These are phyloP conservation scores for Trichonephila inaurata DNA, from an alignment of 1,140 invertebrate genomes.

Conservation along the genomic window DNA sequence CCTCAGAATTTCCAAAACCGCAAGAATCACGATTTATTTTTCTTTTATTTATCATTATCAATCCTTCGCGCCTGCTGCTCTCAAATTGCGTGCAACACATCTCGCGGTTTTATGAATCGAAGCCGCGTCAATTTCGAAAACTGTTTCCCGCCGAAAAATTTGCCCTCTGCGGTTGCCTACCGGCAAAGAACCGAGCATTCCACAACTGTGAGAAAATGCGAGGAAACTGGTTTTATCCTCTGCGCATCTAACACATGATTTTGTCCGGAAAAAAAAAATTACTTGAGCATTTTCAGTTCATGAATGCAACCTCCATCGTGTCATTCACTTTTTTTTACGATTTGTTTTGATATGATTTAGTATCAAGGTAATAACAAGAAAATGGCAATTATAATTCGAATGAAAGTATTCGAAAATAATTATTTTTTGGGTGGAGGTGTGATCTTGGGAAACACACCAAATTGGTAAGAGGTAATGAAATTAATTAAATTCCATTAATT, in stretches of 20 bases:
- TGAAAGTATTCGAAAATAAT: not conserved
- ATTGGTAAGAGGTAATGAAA: not conserved
- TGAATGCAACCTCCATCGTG: not conserved
- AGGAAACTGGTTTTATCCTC: not conserved
- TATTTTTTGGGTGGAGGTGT: not conserved
- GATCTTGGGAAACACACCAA: not conserved
- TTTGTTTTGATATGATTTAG: not conserved
- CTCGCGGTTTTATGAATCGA: not conserved
- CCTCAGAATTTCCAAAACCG: not conserved
- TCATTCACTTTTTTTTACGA: not conserved
- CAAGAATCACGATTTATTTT: not conserved
- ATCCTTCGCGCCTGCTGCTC: no score
- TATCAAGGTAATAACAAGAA: not conserved
- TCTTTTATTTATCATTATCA: not conserved
- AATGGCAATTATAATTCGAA: not conserved
- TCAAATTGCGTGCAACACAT: not conserved
- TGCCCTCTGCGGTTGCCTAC: not conserved
- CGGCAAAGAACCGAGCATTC: not conserved
- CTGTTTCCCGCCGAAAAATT: not conserved
- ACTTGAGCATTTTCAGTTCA: not conserved
- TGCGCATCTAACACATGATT: not conserved
- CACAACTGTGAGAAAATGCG: conserved; percentile 2
- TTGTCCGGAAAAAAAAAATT: not conserved
- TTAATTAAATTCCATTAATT: conserved; percentile 8
- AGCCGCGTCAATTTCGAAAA: not conserved